phyloP scores from a whole-genome alignment of 1,140 invertebrate genomes.

The Limonius californicus region DNA sequence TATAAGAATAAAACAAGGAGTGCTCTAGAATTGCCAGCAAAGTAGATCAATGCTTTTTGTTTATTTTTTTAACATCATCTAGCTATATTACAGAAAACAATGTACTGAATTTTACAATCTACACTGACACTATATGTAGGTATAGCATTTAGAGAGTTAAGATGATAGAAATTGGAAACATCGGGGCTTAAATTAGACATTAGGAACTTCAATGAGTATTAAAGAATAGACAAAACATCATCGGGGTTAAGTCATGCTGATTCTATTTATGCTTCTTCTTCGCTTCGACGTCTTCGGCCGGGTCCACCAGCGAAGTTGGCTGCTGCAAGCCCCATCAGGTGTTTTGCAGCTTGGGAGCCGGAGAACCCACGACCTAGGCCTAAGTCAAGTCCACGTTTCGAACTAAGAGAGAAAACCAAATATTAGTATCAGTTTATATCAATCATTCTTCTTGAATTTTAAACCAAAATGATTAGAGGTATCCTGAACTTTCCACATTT shows the following conservation, averaged over 20 bases:
- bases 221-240: not conserved
- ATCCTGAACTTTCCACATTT: too few species aligned
- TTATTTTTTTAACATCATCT: not conserved
- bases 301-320: conserved; percentile 84
- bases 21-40: not conserved
- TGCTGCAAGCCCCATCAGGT: conserved; percentile 81
- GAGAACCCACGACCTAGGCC: conserved; percentile 83
- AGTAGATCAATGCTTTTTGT: not conserved
- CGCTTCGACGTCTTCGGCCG: conserved; percentile 73
- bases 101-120: not conserved
- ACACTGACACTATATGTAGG: not conserved
- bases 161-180: not conserved
- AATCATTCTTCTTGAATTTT: too few species aligned
- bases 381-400: conserved; percentile 75
- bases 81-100: not conserved
- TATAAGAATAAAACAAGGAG: not conserved
- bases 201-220: conserved; percentile 18
- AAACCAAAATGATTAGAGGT: too few species aligned
- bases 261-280: conserved; percentile 43
- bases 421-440: too few species aligned
- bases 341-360: conserved; percentile 82
- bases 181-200: conserved; percentile 20
- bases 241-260: not conserved
- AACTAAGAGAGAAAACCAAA: conserved; percentile 49
- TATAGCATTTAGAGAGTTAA: not conserved